Base-by-base conservation (phyloP, 2,888 invertebrate species). In the Bibio marci region DNA sequence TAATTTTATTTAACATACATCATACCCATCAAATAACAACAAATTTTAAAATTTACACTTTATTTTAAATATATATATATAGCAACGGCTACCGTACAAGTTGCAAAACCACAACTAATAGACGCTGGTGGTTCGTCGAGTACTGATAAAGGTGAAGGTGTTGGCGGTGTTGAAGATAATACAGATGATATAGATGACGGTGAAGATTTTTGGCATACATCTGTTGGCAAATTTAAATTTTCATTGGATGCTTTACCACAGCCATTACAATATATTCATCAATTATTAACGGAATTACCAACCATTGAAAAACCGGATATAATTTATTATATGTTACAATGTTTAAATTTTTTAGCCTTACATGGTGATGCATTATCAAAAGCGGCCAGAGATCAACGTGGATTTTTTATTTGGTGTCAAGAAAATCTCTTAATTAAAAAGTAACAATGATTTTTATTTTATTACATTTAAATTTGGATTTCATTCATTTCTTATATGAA, bases 381-480 rank as follows among this genome's bases (percentile, higher is more conserved):
- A 53, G 83, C 86, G 0, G 74, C 90, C 1, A 78, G 82, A 43
- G 91, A 94, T 50, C 86, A 95, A 54, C 71, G 82, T 48, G 86
- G 90, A 39, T 86, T 92, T 62, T 80, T 95, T 43, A 87, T 91
- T 49, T 92, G 91, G 87, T 88, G 88, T 47, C 92, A 98, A 58
- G 91, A 94, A 61, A 92, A 92, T 59, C 65, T 91, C 28, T 67
- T 97, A 3, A 88, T 97, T 44, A 87, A 88, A 56, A 88, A 86
- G 90, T 90, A 62, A 59, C 67, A 14, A 11, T 19, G 17, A 19
- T 37, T 13, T 36, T 12, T 26, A 13, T 10, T 14, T 14, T 25
- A 4, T 5, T 12, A 11, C 17, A 18, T 17, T 34, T 18, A 17
- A 18, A 8, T 34, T 18, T 17, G 12, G n/a, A 10, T 15, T 11